Base-by-base conservation (phyloP, 2,797 vertebrate genomes). In the Argya squamiceps region DNA sequence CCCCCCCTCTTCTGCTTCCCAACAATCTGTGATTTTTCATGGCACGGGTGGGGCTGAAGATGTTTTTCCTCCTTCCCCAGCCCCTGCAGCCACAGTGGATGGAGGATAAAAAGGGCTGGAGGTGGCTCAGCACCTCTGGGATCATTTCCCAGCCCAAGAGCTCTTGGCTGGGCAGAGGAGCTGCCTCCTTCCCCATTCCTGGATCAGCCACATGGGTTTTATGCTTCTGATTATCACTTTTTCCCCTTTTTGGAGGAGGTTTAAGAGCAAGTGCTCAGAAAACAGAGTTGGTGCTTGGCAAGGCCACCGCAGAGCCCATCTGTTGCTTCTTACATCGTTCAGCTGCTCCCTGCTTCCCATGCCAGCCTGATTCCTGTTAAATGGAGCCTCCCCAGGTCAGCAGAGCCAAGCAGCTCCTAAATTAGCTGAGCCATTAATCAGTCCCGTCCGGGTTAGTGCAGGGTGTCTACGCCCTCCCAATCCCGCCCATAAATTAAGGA, bases 351-450 rank as follows among this genome's bases (percentile, higher is more conserved):
- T 49, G 81, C 93, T 94, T 87, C 88, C 73, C 50, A 15, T 96
- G 93, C 96, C 96, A 97, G 91, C 92, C 89, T 77, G 88, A 62
- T 86, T 95, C 62, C 88, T 85, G 92, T 46, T 88, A 88, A 95
- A 86, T 10, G 89, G 79, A 94, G 92, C 80, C 91, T 95, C 73
- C n/a, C 78, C 34, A 46, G 94, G 94, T 94, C 95, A 92, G 0
- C 32, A 56, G 91, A 96, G 94, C 94, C 86, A 84, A 86, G 84
- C 19, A 9, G 91, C 81, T 95, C 88, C 74, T 74, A 71, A 96
- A 95, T 96, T 95, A 96, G 84, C 53, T 1, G 71, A 94, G 92
- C 62, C 96, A 93, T 95, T 96, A 96, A 97, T 94, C 95, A 93
- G 88, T 27, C 73, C 81, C 79, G 7, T n/a, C 78, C 88, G 92